These are phyloP conservation scores for Rhopalosiphum nymphaeae DNA, from an alignment of 2,888 invertebrate genomes.

Conservation along the genomic window DNA sequence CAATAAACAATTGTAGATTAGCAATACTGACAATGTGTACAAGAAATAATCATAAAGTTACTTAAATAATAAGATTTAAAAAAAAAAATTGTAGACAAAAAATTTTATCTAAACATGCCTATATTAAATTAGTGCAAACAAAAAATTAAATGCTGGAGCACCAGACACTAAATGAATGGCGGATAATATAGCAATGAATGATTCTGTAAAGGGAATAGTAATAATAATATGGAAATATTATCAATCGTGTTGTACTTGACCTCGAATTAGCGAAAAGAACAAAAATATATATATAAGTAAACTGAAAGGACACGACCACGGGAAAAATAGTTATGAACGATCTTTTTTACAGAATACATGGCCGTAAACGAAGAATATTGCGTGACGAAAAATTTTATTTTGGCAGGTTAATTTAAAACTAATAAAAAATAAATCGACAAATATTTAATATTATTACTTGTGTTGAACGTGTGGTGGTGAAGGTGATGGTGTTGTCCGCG, in stretches of 20 bases:
- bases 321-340: background rate
- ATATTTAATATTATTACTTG: background rate
- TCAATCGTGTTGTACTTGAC: background rate
- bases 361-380: background rate
- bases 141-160: background rate
- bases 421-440: too few relatives aligned
- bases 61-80: background rate
- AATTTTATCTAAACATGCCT: background rate
- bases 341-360: background rate
- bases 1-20: background rate
- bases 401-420: background rate
- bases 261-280: background rate
- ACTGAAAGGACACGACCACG: background rate
- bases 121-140: background rate
- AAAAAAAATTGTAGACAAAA: background rate
- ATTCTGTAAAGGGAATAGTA: background rate
- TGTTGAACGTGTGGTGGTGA: background rate
- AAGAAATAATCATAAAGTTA: background rate
- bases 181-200: background rate
- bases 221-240: background rate
- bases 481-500: background rate
- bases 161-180: background rate
- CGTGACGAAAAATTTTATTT: background rate
- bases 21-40: background rate
- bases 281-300: background rate